Conservation (phyloP, 2,888 invertebrate genomes). For the Ditylenchus weischeri region DNA sequence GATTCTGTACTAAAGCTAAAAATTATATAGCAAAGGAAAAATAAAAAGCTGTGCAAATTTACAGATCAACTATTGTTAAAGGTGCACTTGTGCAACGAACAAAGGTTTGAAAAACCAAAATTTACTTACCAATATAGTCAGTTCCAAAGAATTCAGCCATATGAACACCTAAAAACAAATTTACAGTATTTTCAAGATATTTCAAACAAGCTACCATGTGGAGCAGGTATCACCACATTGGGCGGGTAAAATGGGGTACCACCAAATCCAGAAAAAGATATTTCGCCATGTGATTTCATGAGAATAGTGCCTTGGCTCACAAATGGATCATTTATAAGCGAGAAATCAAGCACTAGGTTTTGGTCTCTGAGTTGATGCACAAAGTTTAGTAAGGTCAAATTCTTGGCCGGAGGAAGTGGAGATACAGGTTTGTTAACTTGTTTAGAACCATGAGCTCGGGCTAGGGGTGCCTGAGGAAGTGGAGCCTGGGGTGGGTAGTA, state of each 20-base stretch:
- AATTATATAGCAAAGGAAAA: no score
- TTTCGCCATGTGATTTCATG: constrained; percentile 56
- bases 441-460: background rate
- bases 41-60: constrained; percentile 3
- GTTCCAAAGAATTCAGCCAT: constrained; percentile 57
- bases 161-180: constrained; percentile 43
- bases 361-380: constrained; percentile 46
- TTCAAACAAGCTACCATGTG: constrained; percentile 42
- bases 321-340: constrained; percentile 50
- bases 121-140: constrained; percentile 42
- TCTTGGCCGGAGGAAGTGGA: constrained; percentile 26
- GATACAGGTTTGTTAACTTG: background rate
- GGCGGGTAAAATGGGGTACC: constrained; percentile 57
- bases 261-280: constrained; percentile 48
- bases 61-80: no score
- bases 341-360: constrained; percentile 54
- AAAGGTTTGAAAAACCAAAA: no score
- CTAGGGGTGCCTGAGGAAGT: background rate
- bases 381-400: constrained; percentile 50
- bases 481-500: background rate
- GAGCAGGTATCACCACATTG: constrained; percentile 48
- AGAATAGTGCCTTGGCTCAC: constrained; percentile 50
- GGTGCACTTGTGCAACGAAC: no score
- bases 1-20: no score
- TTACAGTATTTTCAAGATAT: background rate